Evolutionary conservation across 2,113 vertebrate genomes (phyloP).

Genomic region (Pholis gunnellus): DNA sequence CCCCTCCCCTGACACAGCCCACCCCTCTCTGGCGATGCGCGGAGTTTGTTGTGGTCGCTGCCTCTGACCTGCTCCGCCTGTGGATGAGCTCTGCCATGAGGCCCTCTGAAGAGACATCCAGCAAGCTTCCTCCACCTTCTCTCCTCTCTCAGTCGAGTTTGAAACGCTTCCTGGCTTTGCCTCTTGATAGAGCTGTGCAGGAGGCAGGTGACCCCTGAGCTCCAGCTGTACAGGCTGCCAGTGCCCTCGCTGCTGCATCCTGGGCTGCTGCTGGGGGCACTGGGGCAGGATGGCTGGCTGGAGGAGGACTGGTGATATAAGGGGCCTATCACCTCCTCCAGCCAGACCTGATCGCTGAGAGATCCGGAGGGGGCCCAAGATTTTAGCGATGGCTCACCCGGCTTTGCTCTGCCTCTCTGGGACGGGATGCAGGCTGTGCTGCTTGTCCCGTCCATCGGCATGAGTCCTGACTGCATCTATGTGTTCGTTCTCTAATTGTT

Average conservation of each 20-base stretch:
- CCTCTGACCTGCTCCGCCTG: slow-evolving; percentile 53
- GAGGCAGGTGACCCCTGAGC: slow-evolving; percentile 65
- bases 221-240: slow-evolving; percentile 43
- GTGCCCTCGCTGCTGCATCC: slow-evolving; percentile 59
- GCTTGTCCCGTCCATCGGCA: slow-evolving; percentile 40
- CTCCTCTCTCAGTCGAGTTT: slow-evolving; percentile 47
- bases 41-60: not conserved
- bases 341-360: slow-evolving; percentile 41
- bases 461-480: slow-evolving; percentile 20
- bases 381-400: slow-evolving; percentile 1
- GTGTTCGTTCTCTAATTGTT: slow-evolving; percentile 56
- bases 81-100: slow-evolving; percentile 19
- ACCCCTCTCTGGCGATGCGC: slow-evolving; percentile 21
- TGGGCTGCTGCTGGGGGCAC: slow-evolving; percentile 61
- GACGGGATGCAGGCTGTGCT: slow-evolving; percentile 17
- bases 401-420: slow-evolving; percentile 27
- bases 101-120: slow-evolving; percentile 14
- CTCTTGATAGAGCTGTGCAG: slow-evolving; percentile 75
- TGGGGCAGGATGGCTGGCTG: slow-evolving; percentile 55
- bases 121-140: slow-evolving; percentile 6
- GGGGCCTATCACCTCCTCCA: slow-evolving; percentile 56
- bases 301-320: slow-evolving; percentile 32
- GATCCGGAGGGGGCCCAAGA: slow-evolving; percentile 14
- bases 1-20: slow-evolving; percentile 62
- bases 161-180: slow-evolving; percentile 73